Base-by-base conservation (phyloP, 2,888 invertebrate species). In the Harpagoxenus sublaevis region DNA sequence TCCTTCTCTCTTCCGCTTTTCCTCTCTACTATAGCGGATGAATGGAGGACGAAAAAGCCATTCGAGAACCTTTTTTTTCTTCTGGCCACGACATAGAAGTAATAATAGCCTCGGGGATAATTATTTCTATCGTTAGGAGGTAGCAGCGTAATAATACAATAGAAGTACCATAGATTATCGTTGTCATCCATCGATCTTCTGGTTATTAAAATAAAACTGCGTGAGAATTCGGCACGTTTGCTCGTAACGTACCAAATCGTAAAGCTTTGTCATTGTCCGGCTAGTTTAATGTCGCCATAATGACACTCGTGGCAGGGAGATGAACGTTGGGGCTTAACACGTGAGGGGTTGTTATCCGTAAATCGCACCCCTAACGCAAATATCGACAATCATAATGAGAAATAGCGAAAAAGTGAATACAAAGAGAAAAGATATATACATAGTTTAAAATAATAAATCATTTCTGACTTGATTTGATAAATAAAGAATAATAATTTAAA, bases 131-230 rank as follows among this genome's bases (percentile, higher is more conserved):
- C 8, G 10, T 35, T 15, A 75, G 23, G 63, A 48, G 15, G 6
- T 74, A 48, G n/a, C 31, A 12, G 4, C 6, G 8, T 48, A 65
- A 28, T 15, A 45, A 66, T 9, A 31, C 9, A 66, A 39, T 62
- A 62, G 8, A 45, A n/a, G 2, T 62, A 45, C 2, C 15, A 18
- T 12, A 74, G n/a, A 35, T 75, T 48, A 83, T 87, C 23, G 57
- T 63, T 73, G 74, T 57, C 63, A 77, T 8, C 60, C 70, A 92
- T 93, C 93, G 92, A 93, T 92, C 90, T 86, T 31, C 35, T 82
- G 85, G 86, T 92, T 92, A 92, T 92, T 93, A 92, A 92, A 91
- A 91, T 88, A 90, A 92, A 87, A 89, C 89, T 91, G 87, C 89
- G 85, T 92, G 90, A 91, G 91, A 92, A 92, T 88, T 88, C 84